Base-by-base conservation (phyloP, 2,113 vertebrate genomes). In the Phocoena phocoena region DNA sequence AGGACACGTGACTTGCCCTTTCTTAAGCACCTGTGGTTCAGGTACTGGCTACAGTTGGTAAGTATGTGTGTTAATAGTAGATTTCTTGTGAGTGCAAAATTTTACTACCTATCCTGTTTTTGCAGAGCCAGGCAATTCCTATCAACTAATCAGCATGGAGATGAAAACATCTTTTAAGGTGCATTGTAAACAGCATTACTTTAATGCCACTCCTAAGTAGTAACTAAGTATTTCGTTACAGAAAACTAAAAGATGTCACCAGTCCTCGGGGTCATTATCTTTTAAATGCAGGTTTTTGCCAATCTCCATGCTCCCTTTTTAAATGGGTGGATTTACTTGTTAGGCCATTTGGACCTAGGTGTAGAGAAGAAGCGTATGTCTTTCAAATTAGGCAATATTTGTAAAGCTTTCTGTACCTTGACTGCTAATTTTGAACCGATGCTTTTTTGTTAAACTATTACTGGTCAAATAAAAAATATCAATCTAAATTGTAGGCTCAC, bases 351-450 rank as follows among this genome's bases (percentile, higher is more conserved):
- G n/a, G 18, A 55, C 12, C 26, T n/a, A 33, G 55, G 58, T 44
- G n/a, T 41, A 67, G 60, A 83, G 47, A 77, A 90, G 18, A 1
- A 36, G 12, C 8, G 70, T 28, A 36, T 92, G 55, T 95, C 11
- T 95, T 79, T 88, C 96, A 91, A 85, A 81, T 70, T 84, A 67
- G 50, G 93, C 33, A 87, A 90, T 95, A 88, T 93, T 97, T 94
- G 1, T 73, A 77, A 68, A 60, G 92, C 31, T 97, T 60, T 65
- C 63, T 96, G 73, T 71, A 82, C n/a, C 50, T 5, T 82, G 91
- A 17, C 4, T 80, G 62, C 90, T 97, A 87, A 70, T 31, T 96
- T 82, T 60, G 73, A 90, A 86, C 6, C 18, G 76, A 74, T n/a
- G 8, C 55, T 94, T 97, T 76, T 96, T 88, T 13, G 28, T 96